Base-by-base conservation (phyloP, 1,140 invertebrate genomes). In the Conus betulinus region DNA sequence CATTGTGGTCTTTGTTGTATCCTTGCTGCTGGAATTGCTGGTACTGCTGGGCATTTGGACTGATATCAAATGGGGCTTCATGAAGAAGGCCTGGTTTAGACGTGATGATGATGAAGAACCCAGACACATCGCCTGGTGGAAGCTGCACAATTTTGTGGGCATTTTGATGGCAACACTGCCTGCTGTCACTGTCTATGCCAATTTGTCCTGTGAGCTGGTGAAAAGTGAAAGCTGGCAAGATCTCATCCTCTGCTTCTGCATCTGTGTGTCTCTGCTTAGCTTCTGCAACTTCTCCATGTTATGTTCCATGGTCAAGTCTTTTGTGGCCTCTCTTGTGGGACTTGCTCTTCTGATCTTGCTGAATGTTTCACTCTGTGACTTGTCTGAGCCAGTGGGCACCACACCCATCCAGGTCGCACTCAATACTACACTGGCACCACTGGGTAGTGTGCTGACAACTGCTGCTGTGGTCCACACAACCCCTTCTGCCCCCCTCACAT, bases 261-360 rank as follows among this genome's bases (percentile, higher is more conserved):
- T 97, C n/a, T 97, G 97, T 91, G 96, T 98, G 51, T 96, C 97
- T 79, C 95, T 99, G 23, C 96, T 99, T 1, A 98, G 99, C 94
- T 99, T 98, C 94, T 98, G 97, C 95, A 99, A 99, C 95, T 99
- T 98, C 92, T 98, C 98, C 0, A 98, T 99, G 94, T 96, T 99
- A 67, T 98, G 98, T 94, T 98, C 98, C 94, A 98, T 98, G 97
- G 97, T 99, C 96, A 99, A 99, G 93, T 98, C 98, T 93, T 95
- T 97, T n/a, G 93, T 99, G 8, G 98, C 98, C 10, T 97, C 97
- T 0, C 81, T 98, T 8, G 97, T 97, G 8, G 97, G 97, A 0
- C 94, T 97, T 10, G 93, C 97, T 74, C 97, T 98, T 91, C 95
- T 98, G 23, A 96, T 96, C 76, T 93, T 97, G 10, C 93, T 93